These are phyloP conservation scores for Eulacestoma nigropectus DNA, from an alignment of 2,113 vertebrate species.

Conservation along the genomic window DNA sequence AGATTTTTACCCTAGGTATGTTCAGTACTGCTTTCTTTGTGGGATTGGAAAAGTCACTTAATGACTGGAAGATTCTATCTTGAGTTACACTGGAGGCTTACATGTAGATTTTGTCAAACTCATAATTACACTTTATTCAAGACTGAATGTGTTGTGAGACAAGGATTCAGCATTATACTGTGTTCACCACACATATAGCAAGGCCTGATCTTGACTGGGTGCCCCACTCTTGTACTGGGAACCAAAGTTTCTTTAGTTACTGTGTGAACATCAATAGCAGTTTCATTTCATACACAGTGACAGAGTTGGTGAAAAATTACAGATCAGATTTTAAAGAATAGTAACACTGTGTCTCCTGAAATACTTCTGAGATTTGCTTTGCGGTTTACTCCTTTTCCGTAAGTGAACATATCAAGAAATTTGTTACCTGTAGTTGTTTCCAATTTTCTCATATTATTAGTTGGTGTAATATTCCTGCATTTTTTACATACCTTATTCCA, in stretches of 20 bases:
- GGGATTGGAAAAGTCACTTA: neutral
- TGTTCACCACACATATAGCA: rapidly evolving
- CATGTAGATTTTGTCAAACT: neutral
- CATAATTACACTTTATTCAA: neutral
- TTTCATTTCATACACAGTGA: neutral
- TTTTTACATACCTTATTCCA: neutral
- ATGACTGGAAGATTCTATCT: neutral
- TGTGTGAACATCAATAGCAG: neutral
- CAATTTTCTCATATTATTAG: neutral
- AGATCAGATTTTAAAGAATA: neutral
- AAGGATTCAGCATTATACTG: neutral
- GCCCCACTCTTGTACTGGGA: neutral
- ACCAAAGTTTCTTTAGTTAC: neutral
- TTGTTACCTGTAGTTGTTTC: neutral
- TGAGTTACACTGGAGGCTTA: neutral
- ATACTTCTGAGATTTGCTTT: neutral
- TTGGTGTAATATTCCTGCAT: neutral
- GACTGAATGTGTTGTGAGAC: neutral
- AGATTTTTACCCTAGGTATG: neutral
- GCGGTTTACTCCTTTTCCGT: neutral
- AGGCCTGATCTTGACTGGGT: neutral
- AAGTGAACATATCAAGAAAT: neutral
- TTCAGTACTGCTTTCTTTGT: neutral
- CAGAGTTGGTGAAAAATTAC: neutral
- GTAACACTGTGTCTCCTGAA: neutral